phyloP scores from a whole-genome alignment of 1,140 invertebrate genomes.

The Phthorimaea operculella region DNA sequence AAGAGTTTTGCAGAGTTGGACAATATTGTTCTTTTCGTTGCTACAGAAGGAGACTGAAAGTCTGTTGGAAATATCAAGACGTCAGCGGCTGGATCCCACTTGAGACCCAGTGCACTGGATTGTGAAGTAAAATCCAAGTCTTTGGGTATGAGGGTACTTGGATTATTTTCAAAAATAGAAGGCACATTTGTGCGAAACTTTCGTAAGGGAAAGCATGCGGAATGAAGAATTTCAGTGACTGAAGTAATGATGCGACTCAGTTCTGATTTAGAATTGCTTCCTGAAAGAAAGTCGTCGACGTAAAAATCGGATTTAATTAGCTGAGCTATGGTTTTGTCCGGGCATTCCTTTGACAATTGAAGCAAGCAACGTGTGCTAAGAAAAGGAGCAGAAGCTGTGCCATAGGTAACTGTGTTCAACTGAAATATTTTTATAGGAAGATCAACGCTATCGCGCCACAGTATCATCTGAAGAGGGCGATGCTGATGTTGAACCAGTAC shows the following conservation, averaged over 20 bases:
- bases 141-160: neutral
- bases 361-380: conserved; percentile 12
- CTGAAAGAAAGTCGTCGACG: conserved; percentile 13
- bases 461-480: conserved; percentile 28
- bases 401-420: conserved; percentile 29
- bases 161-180: conserved; percentile 4
- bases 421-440: conserved; percentile 17
- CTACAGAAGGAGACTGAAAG: conserved; percentile 6
- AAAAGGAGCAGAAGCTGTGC: conserved; percentile 24
- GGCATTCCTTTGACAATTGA: conserved; percentile 10
- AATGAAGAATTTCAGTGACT: conserved; percentile 7
- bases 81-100: conserved; percentile 25
- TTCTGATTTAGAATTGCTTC: neutral
- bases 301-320: conserved; percentile 11
- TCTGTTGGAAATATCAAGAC: conserved; percentile 21
- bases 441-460: conserved; percentile 17
- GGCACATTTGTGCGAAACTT: conserved; percentile 21
- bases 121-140: conserved; percentile 8
- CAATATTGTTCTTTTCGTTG: conserved; percentile 28
- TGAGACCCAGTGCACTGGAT: conserved; percentile 22
- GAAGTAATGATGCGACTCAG: neutral
- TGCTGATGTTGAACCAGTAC: conserved; percentile 27
- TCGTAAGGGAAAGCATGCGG: conserved; percentile 11
- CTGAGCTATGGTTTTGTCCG: neutral
- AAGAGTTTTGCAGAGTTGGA: conserved; percentile 27